Evolutionary conservation across 2,113 vertebrate genomes (phyloP).

Genomic region (Ctenodactylus gundi): DNA sequence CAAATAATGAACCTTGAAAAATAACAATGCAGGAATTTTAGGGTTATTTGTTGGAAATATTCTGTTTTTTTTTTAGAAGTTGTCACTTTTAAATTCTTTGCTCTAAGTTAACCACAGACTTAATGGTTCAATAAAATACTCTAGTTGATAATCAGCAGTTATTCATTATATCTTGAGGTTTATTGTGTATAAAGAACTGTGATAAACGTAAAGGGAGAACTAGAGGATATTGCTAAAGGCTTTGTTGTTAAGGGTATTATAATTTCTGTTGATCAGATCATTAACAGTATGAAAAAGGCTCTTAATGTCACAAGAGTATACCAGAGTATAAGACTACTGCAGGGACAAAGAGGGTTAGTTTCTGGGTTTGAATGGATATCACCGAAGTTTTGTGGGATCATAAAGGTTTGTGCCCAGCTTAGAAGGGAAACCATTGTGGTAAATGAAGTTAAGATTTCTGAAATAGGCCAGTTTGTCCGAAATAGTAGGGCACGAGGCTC

Average conservation of each 20-base stretch:
- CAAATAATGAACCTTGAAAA: background rate
- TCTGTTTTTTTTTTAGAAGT: conserved; percentile 13
- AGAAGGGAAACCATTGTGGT: background rate
- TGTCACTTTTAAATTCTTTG: background rate
- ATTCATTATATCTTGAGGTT: background rate
- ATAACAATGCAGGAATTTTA: background rate
- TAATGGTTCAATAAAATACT: background rate
- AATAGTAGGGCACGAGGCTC: background rate
- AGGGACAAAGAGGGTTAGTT: background rate
- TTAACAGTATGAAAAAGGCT: background rate
- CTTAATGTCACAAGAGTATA: background rate
- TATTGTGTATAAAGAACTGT: background rate
- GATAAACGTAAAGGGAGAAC: background rate
- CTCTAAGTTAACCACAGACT: background rate
- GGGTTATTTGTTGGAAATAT: background rate
- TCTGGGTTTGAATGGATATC: background rate
- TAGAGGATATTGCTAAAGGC: background rate
- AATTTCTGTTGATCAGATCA: background rate
- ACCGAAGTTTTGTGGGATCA: background rate
- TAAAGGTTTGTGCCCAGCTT: background rate
- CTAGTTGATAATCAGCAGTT: background rate
- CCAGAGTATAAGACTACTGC: background rate
- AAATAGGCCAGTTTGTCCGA: conserved; percentile 37
- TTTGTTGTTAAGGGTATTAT: background rate
- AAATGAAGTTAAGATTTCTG: conserved; percentile 18